These are phyloP conservation scores for Carcina quercana DNA, from an alignment of 2,888 invertebrate species.

Conservation along the genomic window DNA sequence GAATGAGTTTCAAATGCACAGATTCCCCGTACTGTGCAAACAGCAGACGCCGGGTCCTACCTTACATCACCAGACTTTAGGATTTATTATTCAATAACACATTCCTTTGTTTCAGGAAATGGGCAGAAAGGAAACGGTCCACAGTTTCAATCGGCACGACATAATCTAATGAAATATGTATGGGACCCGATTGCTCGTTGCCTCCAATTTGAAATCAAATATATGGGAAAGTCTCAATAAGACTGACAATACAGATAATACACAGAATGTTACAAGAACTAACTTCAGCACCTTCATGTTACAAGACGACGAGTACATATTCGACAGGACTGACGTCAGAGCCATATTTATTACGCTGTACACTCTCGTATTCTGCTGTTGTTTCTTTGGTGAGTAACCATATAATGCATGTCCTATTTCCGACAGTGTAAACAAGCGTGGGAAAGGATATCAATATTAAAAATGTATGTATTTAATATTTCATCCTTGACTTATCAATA, in stretches of 20 bases:
- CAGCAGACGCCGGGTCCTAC: too few relatives aligned
- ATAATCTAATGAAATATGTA: slow-evolving; percentile 30
- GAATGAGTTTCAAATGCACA: too few relatives aligned
- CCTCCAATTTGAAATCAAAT: slow-evolving; percentile 33
- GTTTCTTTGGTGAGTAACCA: slow-evolving; percentile 89
- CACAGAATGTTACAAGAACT: slow-evolving; percentile 29
- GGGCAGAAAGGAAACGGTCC: slow-evolving; percentile 1
- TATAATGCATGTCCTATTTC: too few relatives aligned
- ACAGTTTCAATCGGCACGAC: not conserved
- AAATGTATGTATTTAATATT: too few relatives aligned
- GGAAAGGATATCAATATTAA: too few relatives aligned
- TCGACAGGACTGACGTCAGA: slow-evolving; percentile 82
- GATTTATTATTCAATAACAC: too few relatives aligned
- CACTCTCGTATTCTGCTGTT: slow-evolving; percentile 85
- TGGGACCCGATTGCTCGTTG: slow-evolving; percentile 35
- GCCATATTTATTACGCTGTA: slow-evolving; percentile 84
- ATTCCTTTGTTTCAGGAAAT: slow-evolving; percentile 11
- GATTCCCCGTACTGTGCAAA: too few relatives aligned
- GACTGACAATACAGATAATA: slow-evolving; percentile 21
- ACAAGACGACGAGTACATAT: slow-evolving; percentile 79
- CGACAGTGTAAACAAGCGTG: too few relatives aligned
- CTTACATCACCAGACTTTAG: too few relatives aligned
- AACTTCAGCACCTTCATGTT: slow-evolving; percentile 37
- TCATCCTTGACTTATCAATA: too few relatives aligned
- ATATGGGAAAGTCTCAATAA: slow-evolving; percentile 29